Conservation (phyloP, 23 tunicate species). For the Aplidium turbinatum region DNA sequence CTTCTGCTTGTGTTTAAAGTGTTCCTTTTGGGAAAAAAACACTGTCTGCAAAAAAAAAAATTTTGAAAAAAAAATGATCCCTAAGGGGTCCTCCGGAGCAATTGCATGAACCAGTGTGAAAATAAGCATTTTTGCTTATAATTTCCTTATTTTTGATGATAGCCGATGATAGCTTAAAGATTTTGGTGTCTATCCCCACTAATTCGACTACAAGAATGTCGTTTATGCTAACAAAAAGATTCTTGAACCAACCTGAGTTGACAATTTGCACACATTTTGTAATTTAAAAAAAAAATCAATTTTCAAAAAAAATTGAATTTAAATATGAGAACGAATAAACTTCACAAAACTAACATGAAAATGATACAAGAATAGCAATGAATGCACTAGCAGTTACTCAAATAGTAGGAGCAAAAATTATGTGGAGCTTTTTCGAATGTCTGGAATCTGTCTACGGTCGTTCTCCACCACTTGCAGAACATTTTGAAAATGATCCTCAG, state of each 20-base stretch:
- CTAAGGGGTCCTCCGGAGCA: neutral
- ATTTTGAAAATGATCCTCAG: constrained; percentile 19
- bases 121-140: constrained; percentile 10
- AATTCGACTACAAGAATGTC: constrained; percentile 5
- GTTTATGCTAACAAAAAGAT: constrained; percentile 9
- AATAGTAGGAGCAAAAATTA: neutral
- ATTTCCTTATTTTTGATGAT: constrained; percentile 2
- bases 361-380: constrained; percentile 8
- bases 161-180: too few species aligned
- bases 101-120: constrained; percentile 4
- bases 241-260: neutral
- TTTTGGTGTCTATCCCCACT: neutral
- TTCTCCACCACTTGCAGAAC: constrained; percentile 20
- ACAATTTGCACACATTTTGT: neutral
- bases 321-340: too few species aligned
- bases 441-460: neutral
- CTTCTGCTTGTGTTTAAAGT: constrained; percentile 2
- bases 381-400: constrained; percentile 3
- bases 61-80: neutral
- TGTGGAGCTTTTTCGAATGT: constrained; percentile 6
- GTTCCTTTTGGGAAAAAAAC: constrained; percentile 18
- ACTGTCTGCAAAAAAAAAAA: neutral
- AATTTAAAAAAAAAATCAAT: too few species aligned
- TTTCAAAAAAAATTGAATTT: too few species aligned
- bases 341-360: neutral